Evolutionary conservation across 2,888 invertebrate genomes (phyloP).

Genomic region (Parthenolecanium corni): DNA sequence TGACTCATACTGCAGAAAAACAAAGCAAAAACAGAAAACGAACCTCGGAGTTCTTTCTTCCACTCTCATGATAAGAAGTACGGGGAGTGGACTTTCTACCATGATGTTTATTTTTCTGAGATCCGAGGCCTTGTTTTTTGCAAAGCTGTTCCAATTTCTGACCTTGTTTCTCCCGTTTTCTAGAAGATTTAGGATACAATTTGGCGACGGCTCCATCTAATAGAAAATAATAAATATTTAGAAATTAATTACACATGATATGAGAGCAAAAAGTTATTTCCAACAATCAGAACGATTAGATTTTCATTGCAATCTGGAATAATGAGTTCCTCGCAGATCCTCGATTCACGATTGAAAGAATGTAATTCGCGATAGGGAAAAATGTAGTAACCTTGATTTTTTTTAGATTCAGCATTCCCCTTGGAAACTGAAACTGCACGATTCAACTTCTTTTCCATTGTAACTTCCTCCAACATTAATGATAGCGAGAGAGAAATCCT

Average conservation of each 20-base stretch:
- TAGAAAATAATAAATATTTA: background rate
- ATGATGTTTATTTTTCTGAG: slow-evolving; percentile 15
- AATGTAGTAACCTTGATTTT: slow-evolving; percentile 19
- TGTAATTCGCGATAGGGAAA: too few species aligned
- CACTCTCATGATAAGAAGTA: slow-evolving; percentile 21
- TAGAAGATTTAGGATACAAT: slow-evolving; percentile 3
- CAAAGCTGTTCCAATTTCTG: slow-evolving; percentile 5
- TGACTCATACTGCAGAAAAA: background rate
- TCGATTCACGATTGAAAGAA: too few species aligned
- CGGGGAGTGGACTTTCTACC: slow-evolving; percentile 12
- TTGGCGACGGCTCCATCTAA: slow-evolving; percentile 16
- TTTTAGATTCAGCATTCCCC: slow-evolving; percentile 23
- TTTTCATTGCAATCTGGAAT: too few species aligned
- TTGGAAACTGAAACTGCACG: slow-evolving; percentile 13
- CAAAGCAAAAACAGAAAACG: background rate
- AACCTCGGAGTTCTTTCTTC: slow-evolving; percentile 25
- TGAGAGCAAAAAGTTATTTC: too few species aligned
- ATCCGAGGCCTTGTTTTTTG: background rate
- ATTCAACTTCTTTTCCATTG: slow-evolving; percentile 65
- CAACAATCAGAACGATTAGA: too few species aligned
- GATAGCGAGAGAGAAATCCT: slow-evolving; percentile 48
- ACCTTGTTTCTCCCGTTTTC: slow-evolving; percentile 11
- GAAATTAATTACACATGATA: too few species aligned
- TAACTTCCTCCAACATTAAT: slow-evolving; percentile 47
- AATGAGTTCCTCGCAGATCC: too few species aligned